Evolutionary conservation across 2,888 invertebrate species (phyloP).

Genomic region (Cephus nigrinus): DNA sequence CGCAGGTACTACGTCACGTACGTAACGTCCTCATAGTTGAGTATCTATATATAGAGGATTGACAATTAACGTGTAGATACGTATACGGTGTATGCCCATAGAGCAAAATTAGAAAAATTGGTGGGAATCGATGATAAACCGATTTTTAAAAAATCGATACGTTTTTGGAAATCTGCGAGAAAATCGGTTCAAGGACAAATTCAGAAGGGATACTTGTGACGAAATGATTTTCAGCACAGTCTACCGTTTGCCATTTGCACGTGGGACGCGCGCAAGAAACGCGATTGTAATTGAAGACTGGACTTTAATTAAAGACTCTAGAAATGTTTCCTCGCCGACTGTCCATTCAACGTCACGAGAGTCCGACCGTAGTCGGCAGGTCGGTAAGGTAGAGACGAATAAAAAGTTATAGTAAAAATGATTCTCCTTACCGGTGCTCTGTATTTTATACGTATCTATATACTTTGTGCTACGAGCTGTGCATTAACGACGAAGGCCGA

Average conservation of each 20-base stretch:
- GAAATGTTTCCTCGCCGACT: no score
- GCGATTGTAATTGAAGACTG: no score
- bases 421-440: background rate
- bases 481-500: conserved; percentile 1
- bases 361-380: no score
- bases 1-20: background rate
- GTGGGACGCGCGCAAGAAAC: no score
- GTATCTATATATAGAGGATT: background rate
- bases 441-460: background rate
- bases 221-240: no score
- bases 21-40: background rate
- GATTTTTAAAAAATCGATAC: background rate
- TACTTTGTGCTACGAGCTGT: background rate
- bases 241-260: no score
- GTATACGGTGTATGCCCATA: no score
- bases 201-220: background rate
- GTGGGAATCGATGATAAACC: background rate
- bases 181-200: background rate
- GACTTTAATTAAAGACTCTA: no score
- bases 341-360: no score
- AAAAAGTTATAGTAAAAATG: no score
- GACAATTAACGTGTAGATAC: no score
- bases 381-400: no score
- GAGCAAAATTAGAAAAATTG: background rate
- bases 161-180: background rate